These are phyloP conservation scores for Ceyx erithaca DNA, from an alignment of 2,797 vertebrate species.

Conservation along the genomic window DNA sequence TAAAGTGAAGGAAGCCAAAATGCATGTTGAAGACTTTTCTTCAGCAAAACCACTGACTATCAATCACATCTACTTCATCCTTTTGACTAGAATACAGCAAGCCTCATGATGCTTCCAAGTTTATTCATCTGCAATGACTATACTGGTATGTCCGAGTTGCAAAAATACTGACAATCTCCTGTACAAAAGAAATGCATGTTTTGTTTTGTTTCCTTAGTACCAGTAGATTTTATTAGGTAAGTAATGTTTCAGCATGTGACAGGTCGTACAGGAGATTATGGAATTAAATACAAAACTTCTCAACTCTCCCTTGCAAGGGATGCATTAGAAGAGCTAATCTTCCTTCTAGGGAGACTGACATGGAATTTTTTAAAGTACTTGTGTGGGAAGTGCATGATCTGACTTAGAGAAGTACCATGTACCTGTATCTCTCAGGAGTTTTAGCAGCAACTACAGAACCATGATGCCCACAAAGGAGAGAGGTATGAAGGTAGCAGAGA, in stretches of 20 bases:
- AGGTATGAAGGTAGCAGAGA: not conserved
- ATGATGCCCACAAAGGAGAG: not conserved
- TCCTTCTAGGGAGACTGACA: not conserved
- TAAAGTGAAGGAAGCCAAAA: slow-evolving; percentile 26
- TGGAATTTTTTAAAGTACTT: not conserved
- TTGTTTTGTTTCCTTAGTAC: not conserved
- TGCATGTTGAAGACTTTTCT: not conserved
- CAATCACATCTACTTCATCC: not conserved
- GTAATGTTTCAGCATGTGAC: not conserved
- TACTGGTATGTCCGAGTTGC: not conserved
- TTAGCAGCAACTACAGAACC: not conserved
- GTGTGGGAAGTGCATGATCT: not conserved
- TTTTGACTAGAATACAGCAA: not conserved
- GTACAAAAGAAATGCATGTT: not conserved
- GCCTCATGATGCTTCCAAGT: not conserved
- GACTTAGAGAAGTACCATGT: not conserved
- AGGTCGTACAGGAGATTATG: not conserved
- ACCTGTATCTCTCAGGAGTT: not conserved
- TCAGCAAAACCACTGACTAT: not conserved
- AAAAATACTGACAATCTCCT: slow-evolving; percentile 5
- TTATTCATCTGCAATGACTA: not conserved
- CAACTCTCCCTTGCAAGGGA: not conserved
- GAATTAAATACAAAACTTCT: not conserved
- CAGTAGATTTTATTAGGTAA: not conserved
- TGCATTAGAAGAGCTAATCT: not conserved